phyloP scores from a whole-genome alignment of 2,888 invertebrate genomes.

The Nowickia ferox region DNA sequence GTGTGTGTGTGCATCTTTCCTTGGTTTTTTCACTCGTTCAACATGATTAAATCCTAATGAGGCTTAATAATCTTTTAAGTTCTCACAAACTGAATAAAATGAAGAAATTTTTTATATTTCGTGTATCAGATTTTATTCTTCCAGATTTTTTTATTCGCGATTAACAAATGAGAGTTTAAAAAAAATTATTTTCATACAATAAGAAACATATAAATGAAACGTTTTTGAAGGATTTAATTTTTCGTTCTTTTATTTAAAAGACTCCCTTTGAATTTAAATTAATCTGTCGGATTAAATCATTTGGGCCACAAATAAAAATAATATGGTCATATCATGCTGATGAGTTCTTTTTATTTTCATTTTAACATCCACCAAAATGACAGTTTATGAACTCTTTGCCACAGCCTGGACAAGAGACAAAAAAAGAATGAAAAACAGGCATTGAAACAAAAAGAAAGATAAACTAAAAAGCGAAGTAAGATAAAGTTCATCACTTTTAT shows the following conservation, averaged over 20 bases:
- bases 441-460: background rate
- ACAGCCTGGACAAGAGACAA: constrained; percentile 8
- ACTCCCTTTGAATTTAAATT: constrained; percentile 68
- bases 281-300: constrained; percentile 70
- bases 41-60: constrained; percentile 79
- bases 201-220: constrained; percentile 37
- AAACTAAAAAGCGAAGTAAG: constrained; percentile 16
- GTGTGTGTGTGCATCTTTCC: constrained; percentile 7
- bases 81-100: constrained; percentile 65
- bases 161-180: constrained; percentile 22
- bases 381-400: constrained; percentile 51
- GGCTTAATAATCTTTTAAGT: constrained; percentile 76
- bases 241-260: constrained; percentile 15
- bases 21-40: constrained; percentile 44
- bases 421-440: background rate
- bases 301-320: constrained; percentile 41
- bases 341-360: constrained; percentile 16
- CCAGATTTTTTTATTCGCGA: constrained; percentile 42
- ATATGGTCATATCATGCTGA: constrained; percentile 33
- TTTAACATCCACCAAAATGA: constrained; percentile 41
- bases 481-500: constrained; percentile 67
- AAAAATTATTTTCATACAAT: constrained; percentile 45
- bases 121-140: constrained; percentile 20
- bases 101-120: constrained; percentile 59
- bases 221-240: constrained; percentile 51